Base-by-base conservation (phyloP, 1,140 invertebrate species). In the Bombus pyrosoma region DNA sequence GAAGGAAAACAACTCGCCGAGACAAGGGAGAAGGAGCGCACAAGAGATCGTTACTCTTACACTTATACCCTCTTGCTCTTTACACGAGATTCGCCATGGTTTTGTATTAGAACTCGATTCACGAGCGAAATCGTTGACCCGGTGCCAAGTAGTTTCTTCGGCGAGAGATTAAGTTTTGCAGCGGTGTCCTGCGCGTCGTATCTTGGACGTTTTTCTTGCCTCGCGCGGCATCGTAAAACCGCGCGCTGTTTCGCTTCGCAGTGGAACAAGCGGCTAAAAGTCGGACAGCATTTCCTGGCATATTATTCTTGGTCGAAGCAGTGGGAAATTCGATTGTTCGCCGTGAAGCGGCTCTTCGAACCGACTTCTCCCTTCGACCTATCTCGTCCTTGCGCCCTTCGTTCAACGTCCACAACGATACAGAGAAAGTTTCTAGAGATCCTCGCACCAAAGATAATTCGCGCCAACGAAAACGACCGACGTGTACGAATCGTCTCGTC, bases 91-190 rank as follows among this genome's bases (percentile, higher is more conserved):
- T 34, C 53, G 3, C 76, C 25, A 62, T 57, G 76, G 53, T 85
- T 81, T 68, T 73, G 76, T 41, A 41, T 72, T 9, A 37, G 66
- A 47, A 72, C 32, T n/a, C 39, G 66, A 80, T 62, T 75, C 77
- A 25, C 41, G 59, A 43, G 53, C 28, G 81, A 73, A 74, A 85
- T 57, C 83, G 76, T 80, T 84, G 76, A 84, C 39, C 83, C 66
- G 66, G 76, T 80, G 76, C 76, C 83, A 84, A 80, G 34, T 53
- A 59, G 74, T 71, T 78, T 79, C 34, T 82, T 82, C 66, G 13
- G 22, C 32, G 39, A 80, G 39, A 47, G 83, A 80, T 79, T 43
- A 69, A 79, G 62, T 71, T 69, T 71, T 13, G 39, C 66, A 12
- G 43, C 6, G 47, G 47, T 53, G 47, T 53, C 47, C 47, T 53